Conservation (phyloP, 2,113 vertebrate genomes). For the Ailurus styani region DNA sequence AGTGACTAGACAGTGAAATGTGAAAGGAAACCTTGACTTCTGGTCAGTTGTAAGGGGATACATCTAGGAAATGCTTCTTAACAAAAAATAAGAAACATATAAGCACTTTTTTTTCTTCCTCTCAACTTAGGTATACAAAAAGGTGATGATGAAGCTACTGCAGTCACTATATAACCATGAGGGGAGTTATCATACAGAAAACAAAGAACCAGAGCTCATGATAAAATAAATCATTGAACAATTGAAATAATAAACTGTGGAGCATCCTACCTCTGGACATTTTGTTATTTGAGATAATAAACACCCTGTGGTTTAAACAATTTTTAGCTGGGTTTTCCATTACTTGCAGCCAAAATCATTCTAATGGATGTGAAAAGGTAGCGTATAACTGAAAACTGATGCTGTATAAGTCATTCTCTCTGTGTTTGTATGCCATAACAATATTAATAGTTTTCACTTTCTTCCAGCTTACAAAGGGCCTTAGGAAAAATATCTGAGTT, state of each 20-base stretch:
- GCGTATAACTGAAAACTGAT: constrained; percentile 6
- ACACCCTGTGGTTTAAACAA: not conserved
- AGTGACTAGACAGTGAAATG: not conserved
- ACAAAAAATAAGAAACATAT: not conserved
- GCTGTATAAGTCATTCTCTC: not conserved
- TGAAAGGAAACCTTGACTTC: constrained; percentile 4
- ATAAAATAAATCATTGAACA: not conserved
- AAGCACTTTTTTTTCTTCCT: not conserved
- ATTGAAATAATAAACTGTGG: not conserved
- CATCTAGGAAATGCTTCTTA: constrained; percentile 34
- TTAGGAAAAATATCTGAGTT: not conserved
- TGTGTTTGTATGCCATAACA: not conserved
- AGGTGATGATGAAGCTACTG: not conserved
- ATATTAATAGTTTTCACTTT: constrained; percentile 22
- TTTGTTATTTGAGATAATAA: constrained; percentile 13
- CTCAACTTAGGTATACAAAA: constrained; percentile 14
- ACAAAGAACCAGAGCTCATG: not conserved
- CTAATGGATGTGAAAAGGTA: not conserved
- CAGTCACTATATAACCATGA: constrained; percentile 20
- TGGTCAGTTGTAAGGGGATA: not conserved
- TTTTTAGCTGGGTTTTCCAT: constrained; percentile 19
- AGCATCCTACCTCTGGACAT: not conserved
- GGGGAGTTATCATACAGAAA: not conserved
- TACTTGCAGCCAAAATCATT: constrained; percentile 4
- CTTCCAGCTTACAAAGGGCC: constrained; percentile 15